phyloP scores from a whole-genome alignment of 2,797 vertebrate genomes.

The Oreochromis grahami region DNA sequence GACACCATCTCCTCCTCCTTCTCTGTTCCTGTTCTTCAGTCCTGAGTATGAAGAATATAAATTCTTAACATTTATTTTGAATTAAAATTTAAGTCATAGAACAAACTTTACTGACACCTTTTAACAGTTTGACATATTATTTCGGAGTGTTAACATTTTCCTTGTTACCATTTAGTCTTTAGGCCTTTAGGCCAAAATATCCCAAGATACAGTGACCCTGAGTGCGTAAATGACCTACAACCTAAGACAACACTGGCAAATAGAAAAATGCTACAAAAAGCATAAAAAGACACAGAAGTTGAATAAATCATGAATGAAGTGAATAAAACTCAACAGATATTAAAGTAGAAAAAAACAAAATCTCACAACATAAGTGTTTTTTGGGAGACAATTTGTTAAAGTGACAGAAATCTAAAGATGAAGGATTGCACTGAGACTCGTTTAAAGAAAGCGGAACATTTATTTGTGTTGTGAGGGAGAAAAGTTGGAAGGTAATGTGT shows the following conservation, averaged over 20 bases:
- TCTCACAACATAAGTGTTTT: not conserved
- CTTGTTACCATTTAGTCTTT: not conserved
- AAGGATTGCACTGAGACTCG: not conserved
- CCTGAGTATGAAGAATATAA: not conserved
- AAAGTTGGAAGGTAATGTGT: not conserved
- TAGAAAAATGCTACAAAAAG: not conserved
- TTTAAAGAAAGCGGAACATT: not conserved
- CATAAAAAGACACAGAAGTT: not conserved
- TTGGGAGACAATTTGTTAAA: not conserved
- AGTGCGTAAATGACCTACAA: not conserved
- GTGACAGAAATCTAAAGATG: not conserved
- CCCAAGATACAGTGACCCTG: not conserved
- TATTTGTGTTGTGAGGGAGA: not conserved
- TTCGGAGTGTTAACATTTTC: not conserved
- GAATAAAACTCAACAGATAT: not conserved
- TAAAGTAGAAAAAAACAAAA: not conserved
- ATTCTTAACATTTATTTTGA: not conserved
- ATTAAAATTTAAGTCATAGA: not conserved
- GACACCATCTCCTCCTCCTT: not conserved
- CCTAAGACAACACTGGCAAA: not conserved
- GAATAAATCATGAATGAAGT: not conserved
- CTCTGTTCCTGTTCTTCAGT: not conserved
- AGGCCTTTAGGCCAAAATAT: not conserved
- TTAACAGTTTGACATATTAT: not conserved
- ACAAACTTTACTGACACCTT: not conserved